phyloP scores from a whole-genome alignment of 2,888 invertebrate species.

The Perithous albicinctus region DNA sequence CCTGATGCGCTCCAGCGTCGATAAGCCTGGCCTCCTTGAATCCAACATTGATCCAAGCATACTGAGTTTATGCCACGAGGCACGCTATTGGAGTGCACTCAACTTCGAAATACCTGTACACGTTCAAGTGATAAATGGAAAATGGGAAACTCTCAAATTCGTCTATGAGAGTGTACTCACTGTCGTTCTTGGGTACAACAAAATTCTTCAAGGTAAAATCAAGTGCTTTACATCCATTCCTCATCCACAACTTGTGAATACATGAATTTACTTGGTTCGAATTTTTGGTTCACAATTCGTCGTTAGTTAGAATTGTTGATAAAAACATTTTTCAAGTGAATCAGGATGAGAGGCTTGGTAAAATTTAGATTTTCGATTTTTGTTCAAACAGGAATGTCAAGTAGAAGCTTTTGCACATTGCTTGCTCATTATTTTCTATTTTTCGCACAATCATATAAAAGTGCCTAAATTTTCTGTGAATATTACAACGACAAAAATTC shows the following conservation, averaged over 20 bases:
- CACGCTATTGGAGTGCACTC: conserved; percentile 90
- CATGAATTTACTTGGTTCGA: background rate
- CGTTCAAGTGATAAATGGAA: conserved; percentile 88
- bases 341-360: too few relatives aligned
- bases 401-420: too few relatives aligned
- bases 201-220: conserved; percentile 87
- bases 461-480: too few relatives aligned
- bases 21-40: conserved; percentile 88
- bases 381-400: too few relatives aligned
- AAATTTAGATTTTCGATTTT: too few relatives aligned
- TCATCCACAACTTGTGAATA: background rate
- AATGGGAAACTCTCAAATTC: conserved; percentile 87
- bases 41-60: conserved; percentile 92
- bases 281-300: too few relatives aligned
- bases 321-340: too few relatives aligned
- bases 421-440: too few relatives aligned
- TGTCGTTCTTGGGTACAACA: conserved; percentile 91
- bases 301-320: too few relatives aligned
- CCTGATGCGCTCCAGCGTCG: conserved; percentile 89
- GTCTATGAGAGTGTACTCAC: conserved; percentile 90
- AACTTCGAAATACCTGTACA: conserved; percentile 89
- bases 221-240: background rate
- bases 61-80: conserved; percentile 90
- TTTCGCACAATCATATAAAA: too few relatives aligned
- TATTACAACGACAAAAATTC: too few relatives aligned